Percentiles rank a stretch among this genome's conserved stretches.
Conservation (phyloP, 2,113 vertebrate species). For the Bubo blakistoni region DNA sequence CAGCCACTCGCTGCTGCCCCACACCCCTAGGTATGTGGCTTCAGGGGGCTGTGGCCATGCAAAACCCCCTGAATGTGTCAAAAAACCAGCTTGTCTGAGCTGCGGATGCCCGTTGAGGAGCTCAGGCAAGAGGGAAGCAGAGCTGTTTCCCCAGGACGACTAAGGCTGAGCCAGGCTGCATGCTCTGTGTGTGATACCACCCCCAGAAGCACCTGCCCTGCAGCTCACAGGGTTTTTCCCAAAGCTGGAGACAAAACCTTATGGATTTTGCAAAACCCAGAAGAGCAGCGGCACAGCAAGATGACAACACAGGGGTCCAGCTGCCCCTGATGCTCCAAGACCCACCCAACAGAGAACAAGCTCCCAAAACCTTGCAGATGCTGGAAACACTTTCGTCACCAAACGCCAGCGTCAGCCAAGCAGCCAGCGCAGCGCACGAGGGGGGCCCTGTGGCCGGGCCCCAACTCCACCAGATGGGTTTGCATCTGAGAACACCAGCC, state of each 20-base stretch:
- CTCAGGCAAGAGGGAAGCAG: background rate
- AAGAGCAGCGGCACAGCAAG: background rate
- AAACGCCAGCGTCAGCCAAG: rapidly evolving
- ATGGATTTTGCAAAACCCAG: background rate
- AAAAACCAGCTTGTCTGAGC: background rate
- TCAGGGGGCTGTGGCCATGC: background rate
- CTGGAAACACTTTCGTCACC: background rate
- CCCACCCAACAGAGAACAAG: background rate
- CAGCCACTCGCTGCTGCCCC: rapidly evolving
- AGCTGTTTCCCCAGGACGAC: background rate
- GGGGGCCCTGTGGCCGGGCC: background rate
- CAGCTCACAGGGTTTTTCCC: background rate
- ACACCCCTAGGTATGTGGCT: rapidly evolving
- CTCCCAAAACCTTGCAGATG: background rate
- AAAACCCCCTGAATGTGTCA: background rate
- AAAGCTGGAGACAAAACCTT: background rate
- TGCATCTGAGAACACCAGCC: background rate
- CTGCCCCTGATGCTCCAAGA: background rate
- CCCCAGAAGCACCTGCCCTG: background rate
- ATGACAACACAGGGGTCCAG: too few relatives aligned
- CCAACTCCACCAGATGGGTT: rapidly evolving
- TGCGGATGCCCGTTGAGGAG: background rate
- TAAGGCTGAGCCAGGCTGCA: background rate
- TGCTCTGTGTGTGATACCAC: background rate
- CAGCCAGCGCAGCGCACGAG: rapidly evolving